Conservation (phyloP, 2,888 invertebrate species). For the Eurois occulta region DNA sequence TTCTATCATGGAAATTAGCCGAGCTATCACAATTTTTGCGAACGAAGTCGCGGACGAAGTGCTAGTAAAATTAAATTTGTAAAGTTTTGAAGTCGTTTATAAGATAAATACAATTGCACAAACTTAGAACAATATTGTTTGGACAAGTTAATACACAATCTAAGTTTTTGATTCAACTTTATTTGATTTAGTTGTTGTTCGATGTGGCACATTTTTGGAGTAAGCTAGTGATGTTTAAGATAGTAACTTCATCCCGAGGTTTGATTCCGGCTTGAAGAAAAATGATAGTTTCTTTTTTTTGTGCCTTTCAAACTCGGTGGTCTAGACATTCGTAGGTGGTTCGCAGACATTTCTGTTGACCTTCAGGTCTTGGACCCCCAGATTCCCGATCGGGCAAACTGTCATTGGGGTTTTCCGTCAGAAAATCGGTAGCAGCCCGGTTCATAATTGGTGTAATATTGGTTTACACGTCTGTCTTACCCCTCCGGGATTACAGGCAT, state of each 20-base stretch:
- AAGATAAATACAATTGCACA: neutral
- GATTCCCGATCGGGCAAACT: neutral
- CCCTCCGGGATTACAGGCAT: too few relatives aligned
- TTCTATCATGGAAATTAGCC: too few relatives aligned
- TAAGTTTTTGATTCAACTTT: constrained; percentile 43
- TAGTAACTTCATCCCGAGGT: neutral
- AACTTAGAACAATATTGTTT: constrained; percentile 25
- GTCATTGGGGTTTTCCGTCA: neutral
- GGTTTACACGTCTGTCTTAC: too few relatives aligned
- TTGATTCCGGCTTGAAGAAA: neutral
- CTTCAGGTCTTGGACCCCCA: neutral
- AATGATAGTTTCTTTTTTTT: neutral
- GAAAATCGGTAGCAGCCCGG: too few relatives aligned
- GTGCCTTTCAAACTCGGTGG: neutral
- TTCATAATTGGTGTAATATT: too few relatives aligned
- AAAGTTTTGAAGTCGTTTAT: constrained; percentile 14
- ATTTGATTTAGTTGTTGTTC: constrained; percentile 29
- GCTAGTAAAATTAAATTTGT: constrained; percentile 8
- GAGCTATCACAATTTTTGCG: too few relatives aligned
- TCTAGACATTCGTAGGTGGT: too few relatives aligned
- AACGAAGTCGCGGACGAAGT: too few relatives aligned
- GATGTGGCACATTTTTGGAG: neutral
- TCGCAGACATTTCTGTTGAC: neutral
- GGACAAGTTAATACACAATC: constrained; percentile 34
- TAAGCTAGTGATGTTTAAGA: neutral